Percentiles rank a stretch among this genome's conserved stretches.
phyloP scores from a whole-genome alignment of 2,888 invertebrate species.

The Nemurella pictetii region DNA sequence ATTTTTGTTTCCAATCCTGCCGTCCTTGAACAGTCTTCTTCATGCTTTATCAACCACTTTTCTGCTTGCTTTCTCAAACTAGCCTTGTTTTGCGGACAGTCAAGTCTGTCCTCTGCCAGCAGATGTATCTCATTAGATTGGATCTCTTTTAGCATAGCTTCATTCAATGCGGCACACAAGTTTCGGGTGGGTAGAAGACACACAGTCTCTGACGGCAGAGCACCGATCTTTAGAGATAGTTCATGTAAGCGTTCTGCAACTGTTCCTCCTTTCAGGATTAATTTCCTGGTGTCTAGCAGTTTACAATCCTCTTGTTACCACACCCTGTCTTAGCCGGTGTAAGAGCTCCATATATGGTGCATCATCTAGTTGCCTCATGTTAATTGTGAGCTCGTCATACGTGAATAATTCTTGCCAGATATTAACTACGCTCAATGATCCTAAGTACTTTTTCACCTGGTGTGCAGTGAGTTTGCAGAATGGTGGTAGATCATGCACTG shows the following conservation, averaged over 20 bases:
- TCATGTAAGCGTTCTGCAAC: too few relatives aligned
- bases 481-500: slow-evolving; percentile 45
- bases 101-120: slow-evolving; percentile 42
- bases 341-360: background rate
- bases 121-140: slow-evolving; percentile 43
- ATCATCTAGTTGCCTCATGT: slow-evolving; percentile 39
- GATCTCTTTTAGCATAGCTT: slow-evolving; percentile 45
- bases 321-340: too few relatives aligned
- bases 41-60: slow-evolving; percentile 38
- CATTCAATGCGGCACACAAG: slow-evolving; percentile 46
- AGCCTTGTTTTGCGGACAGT: slow-evolving; percentile 37
- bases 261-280: too few relatives aligned
- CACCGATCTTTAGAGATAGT: too few relatives aligned
- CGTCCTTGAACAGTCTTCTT: slow-evolving; percentile 43
- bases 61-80: slow-evolving; percentile 41
- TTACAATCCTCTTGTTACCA: too few relatives aligned
- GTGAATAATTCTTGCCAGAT: slow-evolving; percentile 21
- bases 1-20: slow-evolving; percentile 45
- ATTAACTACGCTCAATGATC: slow-evolving; percentile 35
- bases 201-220: slow-evolving; percentile 42
- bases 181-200: slow-evolving; percentile 46
- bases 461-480: slow-evolving; percentile 44
- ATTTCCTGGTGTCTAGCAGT: too few relatives aligned
- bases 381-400: slow-evolving; percentile 40
- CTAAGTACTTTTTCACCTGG: slow-evolving; percentile 43